Evolutionary conservation across 2,113 vertebrate genomes (phyloP).

Genomic region (Empidonax alnorum): DNA sequence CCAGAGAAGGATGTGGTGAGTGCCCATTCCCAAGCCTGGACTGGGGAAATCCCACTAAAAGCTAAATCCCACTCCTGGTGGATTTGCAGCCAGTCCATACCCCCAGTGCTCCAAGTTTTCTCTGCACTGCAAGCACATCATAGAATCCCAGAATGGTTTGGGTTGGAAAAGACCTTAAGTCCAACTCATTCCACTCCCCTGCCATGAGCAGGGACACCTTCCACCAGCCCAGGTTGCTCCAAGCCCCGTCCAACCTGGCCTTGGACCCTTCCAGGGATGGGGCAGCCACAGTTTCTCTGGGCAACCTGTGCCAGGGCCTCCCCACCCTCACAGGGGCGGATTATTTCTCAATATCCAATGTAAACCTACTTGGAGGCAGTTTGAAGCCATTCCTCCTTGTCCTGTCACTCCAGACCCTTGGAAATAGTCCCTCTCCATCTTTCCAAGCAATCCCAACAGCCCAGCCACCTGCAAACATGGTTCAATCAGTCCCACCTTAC

Average conservation of each 20-base stretch:
- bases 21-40: background rate
- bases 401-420: background rate
- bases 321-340: background rate
- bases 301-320: background rate
- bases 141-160: background rate
- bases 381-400: background rate
- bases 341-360: background rate
- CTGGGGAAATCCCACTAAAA: background rate
- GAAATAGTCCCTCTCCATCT: background rate
- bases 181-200: background rate
- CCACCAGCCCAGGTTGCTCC: background rate
- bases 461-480: background rate
- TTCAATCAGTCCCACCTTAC: background rate
- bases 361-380: no score
- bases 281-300: background rate
- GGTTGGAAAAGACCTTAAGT: background rate
- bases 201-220: background rate
- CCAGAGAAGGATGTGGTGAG: background rate
- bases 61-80: background rate
- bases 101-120: background rate
- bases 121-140: background rate
- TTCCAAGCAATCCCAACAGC: background rate
- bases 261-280: background rate
- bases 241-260: rapidly evolving
- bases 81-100: background rate